Evolutionary conservation across 2,888 invertebrate genomes (phyloP).

Genomic region (Papilio elwesi): DNA sequence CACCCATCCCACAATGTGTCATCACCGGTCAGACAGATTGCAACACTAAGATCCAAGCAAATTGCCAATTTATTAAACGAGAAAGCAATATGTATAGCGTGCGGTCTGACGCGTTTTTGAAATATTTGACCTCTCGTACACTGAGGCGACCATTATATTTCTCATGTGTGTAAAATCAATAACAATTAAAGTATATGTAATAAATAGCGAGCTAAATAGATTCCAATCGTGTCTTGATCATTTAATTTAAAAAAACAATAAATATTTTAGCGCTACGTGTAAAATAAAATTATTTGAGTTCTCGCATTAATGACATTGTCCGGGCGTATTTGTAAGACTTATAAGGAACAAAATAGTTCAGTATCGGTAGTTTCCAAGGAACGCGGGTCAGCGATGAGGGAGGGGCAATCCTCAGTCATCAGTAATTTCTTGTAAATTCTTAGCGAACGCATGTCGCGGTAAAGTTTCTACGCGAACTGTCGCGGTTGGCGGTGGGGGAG

Average conservation of each 20-base stretch:
- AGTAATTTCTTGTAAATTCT: too few species aligned
- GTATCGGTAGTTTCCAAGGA: too few species aligned
- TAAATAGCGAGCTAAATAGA: not conserved
- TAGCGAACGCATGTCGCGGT: too few species aligned
- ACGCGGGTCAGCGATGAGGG: too few species aligned
- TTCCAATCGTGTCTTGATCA: slow-evolving; percentile 1
- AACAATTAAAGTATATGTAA: slow-evolving; percentile 5
- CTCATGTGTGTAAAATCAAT: not conserved
- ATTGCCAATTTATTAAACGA: slow-evolving; percentile 24
- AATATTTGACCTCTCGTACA: slow-evolving; percentile 21
- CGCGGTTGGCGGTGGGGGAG: too few species aligned
- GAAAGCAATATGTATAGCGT: slow-evolving; percentile 15
- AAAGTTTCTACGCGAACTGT: too few species aligned
- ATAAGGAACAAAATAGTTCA: too few species aligned
- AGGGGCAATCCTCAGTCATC: too few species aligned
- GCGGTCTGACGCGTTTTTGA: not conserved
- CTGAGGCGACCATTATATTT: not conserved
- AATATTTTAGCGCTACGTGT: not conserved
- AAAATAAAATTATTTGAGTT: not conserved
- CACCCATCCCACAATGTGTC: slow-evolving; percentile 10
- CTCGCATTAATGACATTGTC: too few species aligned
- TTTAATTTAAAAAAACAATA: too few species aligned
- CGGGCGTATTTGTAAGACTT: too few species aligned
- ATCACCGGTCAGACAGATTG: slow-evolving; percentile 22
- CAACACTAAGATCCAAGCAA: slow-evolving; percentile 22